These are phyloP conservation scores for Drosophila serrata DNA, from an alignment of 1,140 invertebrate genomes.

Conservation along the genomic window DNA sequence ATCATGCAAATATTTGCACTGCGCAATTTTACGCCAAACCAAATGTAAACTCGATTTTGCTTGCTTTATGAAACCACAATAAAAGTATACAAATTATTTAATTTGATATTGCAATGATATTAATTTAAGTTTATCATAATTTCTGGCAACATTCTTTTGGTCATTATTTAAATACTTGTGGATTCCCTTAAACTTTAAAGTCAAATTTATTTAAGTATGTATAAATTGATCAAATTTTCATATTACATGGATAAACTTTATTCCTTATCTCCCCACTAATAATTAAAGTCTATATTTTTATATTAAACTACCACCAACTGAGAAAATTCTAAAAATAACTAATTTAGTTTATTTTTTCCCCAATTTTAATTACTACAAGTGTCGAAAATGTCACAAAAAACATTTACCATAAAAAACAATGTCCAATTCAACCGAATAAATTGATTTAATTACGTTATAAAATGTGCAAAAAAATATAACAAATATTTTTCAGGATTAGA, in stretches of 20 bases:
- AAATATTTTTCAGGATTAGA: conserved; percentile 19
- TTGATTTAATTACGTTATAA: conserved; percentile 57
- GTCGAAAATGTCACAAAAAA: conserved; percentile 3
- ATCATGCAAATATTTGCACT: conserved; percentile 72
- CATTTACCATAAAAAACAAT: conserved; percentile 19
- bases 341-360: conserved; percentile 9
- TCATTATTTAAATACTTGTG: neutral
- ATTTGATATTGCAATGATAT: conserved; percentile 27
- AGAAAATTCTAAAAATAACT: neutral
- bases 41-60: conserved; percentile 41
- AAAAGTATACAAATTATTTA: conserved; percentile 25
- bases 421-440: conserved; percentile 24
- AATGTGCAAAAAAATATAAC: conserved; percentile 29
- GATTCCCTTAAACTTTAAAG: neutral
- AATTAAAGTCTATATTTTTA: conserved; percentile 3
- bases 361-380: conserved; percentile 26
- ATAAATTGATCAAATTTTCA: too few species aligned
- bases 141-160: neutral
- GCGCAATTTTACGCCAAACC: conserved; percentile 36
- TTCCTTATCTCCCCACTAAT: too few species aligned
- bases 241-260: too few species aligned
- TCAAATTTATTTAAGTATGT: too few species aligned
- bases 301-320: neutral
- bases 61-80: conserved; percentile 2
- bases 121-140: conserved; percentile 13